Base-by-base conservation (phyloP, 1,140 invertebrate genomes). In the Globodera ellingtonae region DNA sequence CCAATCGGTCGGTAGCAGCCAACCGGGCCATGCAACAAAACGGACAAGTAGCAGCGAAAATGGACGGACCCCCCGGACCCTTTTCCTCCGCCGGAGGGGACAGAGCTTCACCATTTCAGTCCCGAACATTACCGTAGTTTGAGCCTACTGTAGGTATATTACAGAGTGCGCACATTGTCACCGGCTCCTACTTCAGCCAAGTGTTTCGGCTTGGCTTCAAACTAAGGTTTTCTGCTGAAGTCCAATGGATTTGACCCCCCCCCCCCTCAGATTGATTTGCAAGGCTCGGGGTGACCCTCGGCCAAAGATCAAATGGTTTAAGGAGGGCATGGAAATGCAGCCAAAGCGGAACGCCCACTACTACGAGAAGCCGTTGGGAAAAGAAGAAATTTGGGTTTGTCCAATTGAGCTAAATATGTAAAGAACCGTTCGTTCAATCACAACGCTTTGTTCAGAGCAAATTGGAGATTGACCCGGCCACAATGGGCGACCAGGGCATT, bases 401-500 rank as follows among this genome's bases (percentile, higher is more conserved):
- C 15, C n/a, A 47, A 47, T 7, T 65, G 21, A 65, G 13, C 59
- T 21, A 13, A 65, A 15, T 65, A n/a, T n/a, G n/a, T n/a, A n/a
- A 15, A 35, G 18, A 44, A 13, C 18, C 13, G 18, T 13, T 46
- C 18, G 47, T 69, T 46, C 13, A 67, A 46, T 67, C 46, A 44
- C 10, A 13, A 44, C 9, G 15, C 18, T 52, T 75, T 75, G 52
- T 77, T 62, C 4, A 77, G 75, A 86, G 83, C 73, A 88, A 88
- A 80, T 76, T 88, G n/a, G 87, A 88, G 82, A 85, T 88, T 69
- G 87, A 88, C 70, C 87, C 87, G 18, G 88, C 87, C 18, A 89
- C 88, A 48, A 88, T 88, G 88, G 88, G 86, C 13, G 87, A 88
- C 80, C 88, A 89, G 66, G 48, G 59, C 50, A 80, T 87, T 7